These are phyloP conservation scores for Sinocyclocheilus grahami DNA, from an alignment of 2,113 vertebrate species.

Conservation along the genomic window DNA sequence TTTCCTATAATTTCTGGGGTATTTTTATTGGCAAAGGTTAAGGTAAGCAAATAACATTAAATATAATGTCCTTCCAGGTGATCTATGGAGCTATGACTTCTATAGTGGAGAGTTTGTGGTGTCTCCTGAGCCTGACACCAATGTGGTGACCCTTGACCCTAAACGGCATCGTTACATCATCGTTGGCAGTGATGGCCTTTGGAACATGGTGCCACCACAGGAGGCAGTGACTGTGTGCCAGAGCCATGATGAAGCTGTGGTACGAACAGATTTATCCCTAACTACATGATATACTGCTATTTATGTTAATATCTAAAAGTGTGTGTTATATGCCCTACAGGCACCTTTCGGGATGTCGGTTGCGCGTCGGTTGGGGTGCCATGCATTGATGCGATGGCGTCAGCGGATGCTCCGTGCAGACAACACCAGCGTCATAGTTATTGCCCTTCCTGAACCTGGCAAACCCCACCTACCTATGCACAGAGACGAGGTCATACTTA, in stretches of 20 bases:
- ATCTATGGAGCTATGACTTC: conserved; percentile 97
- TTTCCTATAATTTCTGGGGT: neutral
- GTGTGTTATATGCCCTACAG: conserved; percentile 63
- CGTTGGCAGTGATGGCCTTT: conserved; percentile 92
- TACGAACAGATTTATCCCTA: conserved; percentile 44
- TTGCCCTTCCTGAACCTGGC: conserved; percentile 82
- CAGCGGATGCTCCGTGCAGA: conserved; percentile 95
- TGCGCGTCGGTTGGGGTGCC: conserved; percentile 88
- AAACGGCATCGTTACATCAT: conserved; percentile 91
- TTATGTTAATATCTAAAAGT: neutral
- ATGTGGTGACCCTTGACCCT: conserved; percentile 89
- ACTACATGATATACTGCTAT: neutral
- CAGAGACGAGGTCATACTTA: conserved; percentile 85
- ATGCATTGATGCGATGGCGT: conserved; percentile 89
- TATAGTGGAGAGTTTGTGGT: conserved; percentile 96
- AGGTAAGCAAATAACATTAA: neutral
- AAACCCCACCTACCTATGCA: conserved; percentile 74
- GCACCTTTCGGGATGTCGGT: conserved; percentile 88
- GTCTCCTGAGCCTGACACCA: conserved; percentile 94
- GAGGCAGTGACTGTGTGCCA: conserved; percentile 94
- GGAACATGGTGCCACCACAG: conserved; percentile 97
- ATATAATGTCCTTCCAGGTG: conserved; percentile 73
- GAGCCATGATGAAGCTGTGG: conserved; percentile 87
- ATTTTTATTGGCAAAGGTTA: neutral
- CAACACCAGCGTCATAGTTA: conserved; percentile 94